Evolutionary conservation across 2,797 vertebrate species (phyloP).

Genomic region (Acanthurus lineatus): DNA sequence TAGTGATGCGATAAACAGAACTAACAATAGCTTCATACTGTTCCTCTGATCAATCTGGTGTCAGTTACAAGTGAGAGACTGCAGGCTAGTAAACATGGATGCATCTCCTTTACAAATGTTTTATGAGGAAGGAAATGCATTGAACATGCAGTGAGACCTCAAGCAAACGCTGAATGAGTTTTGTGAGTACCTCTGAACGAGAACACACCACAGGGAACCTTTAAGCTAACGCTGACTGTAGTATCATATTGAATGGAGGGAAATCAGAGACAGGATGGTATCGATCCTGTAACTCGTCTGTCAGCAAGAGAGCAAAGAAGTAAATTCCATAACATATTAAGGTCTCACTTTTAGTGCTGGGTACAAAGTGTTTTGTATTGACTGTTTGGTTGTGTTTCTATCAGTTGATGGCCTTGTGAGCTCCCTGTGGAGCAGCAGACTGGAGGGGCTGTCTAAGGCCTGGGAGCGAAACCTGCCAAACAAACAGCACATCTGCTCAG

Average conservation of each 20-base stretch:
- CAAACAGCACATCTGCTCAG: conserved; percentile 63
- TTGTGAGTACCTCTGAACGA: too few relatives aligned
- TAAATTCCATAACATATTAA: neutral
- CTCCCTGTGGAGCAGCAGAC: conserved; percentile 59
- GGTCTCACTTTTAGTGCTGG: neutral
- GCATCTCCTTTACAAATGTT: neutral
- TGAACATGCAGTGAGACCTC: neutral
- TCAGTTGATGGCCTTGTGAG: conserved; percentile 81
- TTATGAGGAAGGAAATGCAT: neutral
- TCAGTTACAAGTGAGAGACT: neutral
- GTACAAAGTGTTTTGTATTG: neutral
- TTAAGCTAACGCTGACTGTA: neutral
- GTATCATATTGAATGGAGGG: neutral
- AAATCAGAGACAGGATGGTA: neutral
- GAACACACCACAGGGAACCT: neutral
- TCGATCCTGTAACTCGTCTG: neutral
- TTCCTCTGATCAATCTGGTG: too few relatives aligned
- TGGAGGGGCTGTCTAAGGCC: conserved; percentile 63
- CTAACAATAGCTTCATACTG: too few relatives aligned
- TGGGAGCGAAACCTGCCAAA: conserved; percentile 61
- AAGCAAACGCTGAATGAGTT: neutral
- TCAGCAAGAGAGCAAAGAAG: neutral
- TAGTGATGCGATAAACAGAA: too few relatives aligned
- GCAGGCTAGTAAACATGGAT: neutral
- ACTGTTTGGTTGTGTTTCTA: conserved; percentile 12